Evolutionary conservation across 2,888 invertebrate species (phyloP).

Genomic region (Xanthia togata): DNA sequence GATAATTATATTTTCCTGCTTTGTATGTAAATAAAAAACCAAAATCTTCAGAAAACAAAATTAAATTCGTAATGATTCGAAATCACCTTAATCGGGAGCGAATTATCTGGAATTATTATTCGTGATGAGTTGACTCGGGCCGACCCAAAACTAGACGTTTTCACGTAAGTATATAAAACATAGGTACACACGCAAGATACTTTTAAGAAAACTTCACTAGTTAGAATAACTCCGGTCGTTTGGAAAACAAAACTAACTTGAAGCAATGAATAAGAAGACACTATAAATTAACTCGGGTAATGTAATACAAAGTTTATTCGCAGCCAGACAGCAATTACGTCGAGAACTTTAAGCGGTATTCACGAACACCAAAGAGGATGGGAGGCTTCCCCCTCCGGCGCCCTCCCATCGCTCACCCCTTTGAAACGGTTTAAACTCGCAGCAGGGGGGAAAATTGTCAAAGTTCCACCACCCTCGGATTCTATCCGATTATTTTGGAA

Average conservation of each 20-base stretch:
- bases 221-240: conserved; percentile 78
- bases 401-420: conserved; percentile 76
- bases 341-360: conserved; percentile 88
- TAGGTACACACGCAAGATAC: conserved; percentile 46
- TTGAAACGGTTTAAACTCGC: conserved; percentile 80
- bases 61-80: too few relatives aligned
- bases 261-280: conserved; percentile 87
- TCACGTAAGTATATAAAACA: conserved; percentile 56
- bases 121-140: too few relatives aligned
- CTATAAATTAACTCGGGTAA: conserved; percentile 89
- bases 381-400: conserved; percentile 65
- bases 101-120: too few relatives aligned
- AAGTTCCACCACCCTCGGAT: conserved; percentile 80
- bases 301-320: conserved; percentile 89
- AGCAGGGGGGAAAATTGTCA: conserved; percentile 81
- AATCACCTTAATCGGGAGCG: too few relatives aligned
- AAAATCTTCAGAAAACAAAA: too few relatives aligned
- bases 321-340: conserved; percentile 89
- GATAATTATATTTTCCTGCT: too few relatives aligned
- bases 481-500: conserved; percentile 84
- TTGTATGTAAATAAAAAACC: too few relatives aligned
- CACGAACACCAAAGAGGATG: conserved; percentile 85
- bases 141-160: conserved; percentile 2
- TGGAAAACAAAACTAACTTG: conserved; percentile 82
- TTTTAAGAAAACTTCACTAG: conserved; percentile 71